phyloP scores from a whole-genome alignment of 2,113 vertebrate genomes.

The Tragelaphus scriptus region DNA sequence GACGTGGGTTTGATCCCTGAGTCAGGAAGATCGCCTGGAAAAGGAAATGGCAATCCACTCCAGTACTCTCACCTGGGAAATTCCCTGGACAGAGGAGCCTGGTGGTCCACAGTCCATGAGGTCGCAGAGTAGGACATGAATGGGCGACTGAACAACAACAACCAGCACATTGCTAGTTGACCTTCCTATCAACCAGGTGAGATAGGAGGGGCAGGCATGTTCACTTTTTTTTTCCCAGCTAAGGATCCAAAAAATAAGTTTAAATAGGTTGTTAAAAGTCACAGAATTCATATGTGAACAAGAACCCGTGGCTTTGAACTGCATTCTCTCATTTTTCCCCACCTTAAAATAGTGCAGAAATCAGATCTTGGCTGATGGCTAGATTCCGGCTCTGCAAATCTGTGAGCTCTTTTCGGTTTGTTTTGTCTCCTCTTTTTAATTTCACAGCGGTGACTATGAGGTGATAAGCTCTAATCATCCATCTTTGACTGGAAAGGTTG shows the following conservation, averaged over 20 bases:
- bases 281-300: background rate
- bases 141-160: too few relatives aligned
- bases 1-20: background rate
- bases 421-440: background rate
- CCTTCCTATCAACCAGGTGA: background rate
- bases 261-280: background rate
- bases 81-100: background rate
- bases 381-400: background rate
- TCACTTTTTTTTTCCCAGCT: background rate
- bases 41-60: background rate
- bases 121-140: background rate
- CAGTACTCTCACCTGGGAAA: background rate
- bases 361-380: background rate
- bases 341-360: background rate
- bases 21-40: background rate
- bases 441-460: background rate
- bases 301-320: background rate
- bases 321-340: background rate
- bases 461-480: slow-evolving; percentile 14
- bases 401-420: background rate
- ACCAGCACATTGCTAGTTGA: background rate
- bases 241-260: background rate
- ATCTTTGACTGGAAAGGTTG: background rate
- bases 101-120: background rate
- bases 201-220: background rate